Conservation (phyloP, 2,888 invertebrate species). For the Pterostichus niger region DNA sequence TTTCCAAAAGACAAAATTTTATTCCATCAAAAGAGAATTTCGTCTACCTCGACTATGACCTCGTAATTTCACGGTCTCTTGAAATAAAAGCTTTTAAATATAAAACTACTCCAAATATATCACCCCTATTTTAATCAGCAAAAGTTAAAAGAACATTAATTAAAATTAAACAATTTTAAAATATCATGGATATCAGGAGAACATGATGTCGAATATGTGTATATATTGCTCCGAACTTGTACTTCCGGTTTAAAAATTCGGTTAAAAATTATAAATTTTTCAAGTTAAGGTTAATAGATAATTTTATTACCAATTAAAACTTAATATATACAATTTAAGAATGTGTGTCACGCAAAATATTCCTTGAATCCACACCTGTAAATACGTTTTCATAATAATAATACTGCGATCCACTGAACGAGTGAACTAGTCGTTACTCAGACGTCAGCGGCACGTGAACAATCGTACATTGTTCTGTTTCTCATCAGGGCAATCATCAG, state of each 20-base stretch:
- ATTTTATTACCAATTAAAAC: too few relatives aligned
- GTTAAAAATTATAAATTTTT: too few relatives aligned
- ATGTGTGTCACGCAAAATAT: constrained; percentile 12
- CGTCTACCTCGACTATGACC: too few relatives aligned
- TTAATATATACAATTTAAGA: neutral
- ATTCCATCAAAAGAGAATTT: too few relatives aligned
- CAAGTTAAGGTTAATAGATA: too few relatives aligned
- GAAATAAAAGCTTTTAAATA: too few relatives aligned
- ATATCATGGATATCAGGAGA: neutral
- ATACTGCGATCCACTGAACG: constrained; percentile 60
- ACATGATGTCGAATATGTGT: too few relatives aligned
- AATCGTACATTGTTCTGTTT: constrained; percentile 54
- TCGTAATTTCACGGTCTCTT: too few relatives aligned
- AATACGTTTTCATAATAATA: constrained; percentile 56
- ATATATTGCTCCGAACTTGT: neutral
- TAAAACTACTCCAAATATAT: neutral
- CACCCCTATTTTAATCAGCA: too few relatives aligned
- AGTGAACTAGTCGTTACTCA: constrained; percentile 59
- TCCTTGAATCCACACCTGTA: constrained; percentile 41
- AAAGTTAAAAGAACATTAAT: neutral
- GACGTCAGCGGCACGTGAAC: constrained; percentile 47
- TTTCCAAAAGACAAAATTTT: too few relatives aligned
- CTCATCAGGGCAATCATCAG: constrained; percentile 18
- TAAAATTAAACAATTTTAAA: neutral
- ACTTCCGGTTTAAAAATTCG: neutral